These are phyloP conservation scores for Chiloscyllium punctatum DNA, from an alignment of 2,797 vertebrate species.

Conservation along the genomic window DNA sequence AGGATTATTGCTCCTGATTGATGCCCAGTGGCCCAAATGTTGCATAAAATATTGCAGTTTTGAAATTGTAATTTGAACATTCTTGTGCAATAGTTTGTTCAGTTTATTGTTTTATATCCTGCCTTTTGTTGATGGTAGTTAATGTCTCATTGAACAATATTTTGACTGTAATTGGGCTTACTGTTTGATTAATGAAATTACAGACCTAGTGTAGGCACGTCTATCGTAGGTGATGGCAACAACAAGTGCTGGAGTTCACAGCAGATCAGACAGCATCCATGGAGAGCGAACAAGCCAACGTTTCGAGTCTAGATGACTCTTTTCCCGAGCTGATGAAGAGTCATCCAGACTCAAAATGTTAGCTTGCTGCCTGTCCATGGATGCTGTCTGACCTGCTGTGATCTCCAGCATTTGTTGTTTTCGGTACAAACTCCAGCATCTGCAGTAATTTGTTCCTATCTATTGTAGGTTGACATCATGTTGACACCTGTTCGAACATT, in stretches of 20 bases:
- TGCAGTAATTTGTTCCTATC: too few relatives aligned
- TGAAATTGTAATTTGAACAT: background rate
- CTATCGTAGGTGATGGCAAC: too few relatives aligned
- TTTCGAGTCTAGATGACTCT: too few relatives aligned
- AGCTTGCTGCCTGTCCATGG: too few relatives aligned
- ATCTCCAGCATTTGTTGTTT: too few relatives aligned
- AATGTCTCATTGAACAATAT: constrained; percentile 11
- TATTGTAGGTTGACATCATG: background rate
- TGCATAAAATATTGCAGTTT: background rate
- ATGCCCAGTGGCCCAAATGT: background rate
- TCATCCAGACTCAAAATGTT: too few relatives aligned
- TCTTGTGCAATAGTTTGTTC: background rate
- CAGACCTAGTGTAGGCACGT: background rate
- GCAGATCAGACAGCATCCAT: too few relatives aligned
- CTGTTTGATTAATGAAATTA: background rate
- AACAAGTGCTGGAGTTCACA: too few relatives aligned
- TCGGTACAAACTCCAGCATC: too few relatives aligned
- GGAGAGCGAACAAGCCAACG: too few relatives aligned
- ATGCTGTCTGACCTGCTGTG: too few relatives aligned
- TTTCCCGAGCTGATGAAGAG: too few relatives aligned
- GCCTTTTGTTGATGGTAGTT: background rate
- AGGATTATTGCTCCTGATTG: background rate
- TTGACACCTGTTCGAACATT: background rate
- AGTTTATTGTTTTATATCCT: background rate
- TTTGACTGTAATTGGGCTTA: background rate